A percentile compares a stretch with the other conserved stretches of the same genome.
Conservation (phyloP, 2,888 invertebrate species). For the Diarsia brunnea region DNA sequence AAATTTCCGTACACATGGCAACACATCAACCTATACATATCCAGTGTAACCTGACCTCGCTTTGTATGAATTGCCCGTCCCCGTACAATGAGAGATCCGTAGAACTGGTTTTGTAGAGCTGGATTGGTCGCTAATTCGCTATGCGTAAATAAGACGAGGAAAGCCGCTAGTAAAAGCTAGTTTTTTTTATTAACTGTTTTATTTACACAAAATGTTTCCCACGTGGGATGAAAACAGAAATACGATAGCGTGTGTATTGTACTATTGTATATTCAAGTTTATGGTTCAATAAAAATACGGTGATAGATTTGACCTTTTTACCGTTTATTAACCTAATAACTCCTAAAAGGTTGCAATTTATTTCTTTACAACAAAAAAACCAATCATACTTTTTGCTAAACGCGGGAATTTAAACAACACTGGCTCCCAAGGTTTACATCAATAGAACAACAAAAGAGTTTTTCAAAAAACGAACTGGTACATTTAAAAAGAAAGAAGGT, state of each 20-base stretch:
- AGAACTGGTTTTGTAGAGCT: too few species aligned
- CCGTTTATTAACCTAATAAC: background rate
- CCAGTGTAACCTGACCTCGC: too few species aligned
- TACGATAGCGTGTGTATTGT: background rate
- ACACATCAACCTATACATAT: too few species aligned
- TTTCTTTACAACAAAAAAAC: background rate
- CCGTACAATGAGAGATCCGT: too few species aligned
- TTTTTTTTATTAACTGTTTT: background rate
- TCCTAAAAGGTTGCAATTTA: background rate
- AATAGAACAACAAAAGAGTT: conserved; percentile 14
- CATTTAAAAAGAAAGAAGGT: conserved; percentile 21
- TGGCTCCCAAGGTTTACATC: conserved; percentile 6
- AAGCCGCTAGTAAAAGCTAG: too few species aligned
- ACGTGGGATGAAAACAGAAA: background rate
- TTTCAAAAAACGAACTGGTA: background rate
- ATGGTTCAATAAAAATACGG: conserved; percentile 5
- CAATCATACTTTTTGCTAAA: background rate
- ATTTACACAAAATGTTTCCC: background rate
- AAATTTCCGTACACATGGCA: too few species aligned
- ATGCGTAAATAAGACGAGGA: too few species aligned
- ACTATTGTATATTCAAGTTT: background rate
- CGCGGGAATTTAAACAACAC: background rate
- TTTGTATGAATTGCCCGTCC: too few species aligned
- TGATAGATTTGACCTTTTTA: background rate
- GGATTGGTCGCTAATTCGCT: too few species aligned